Evolutionary conservation across 2,888 invertebrate species (phyloP).

Genomic region (Aspidiotus destructor): DNA sequence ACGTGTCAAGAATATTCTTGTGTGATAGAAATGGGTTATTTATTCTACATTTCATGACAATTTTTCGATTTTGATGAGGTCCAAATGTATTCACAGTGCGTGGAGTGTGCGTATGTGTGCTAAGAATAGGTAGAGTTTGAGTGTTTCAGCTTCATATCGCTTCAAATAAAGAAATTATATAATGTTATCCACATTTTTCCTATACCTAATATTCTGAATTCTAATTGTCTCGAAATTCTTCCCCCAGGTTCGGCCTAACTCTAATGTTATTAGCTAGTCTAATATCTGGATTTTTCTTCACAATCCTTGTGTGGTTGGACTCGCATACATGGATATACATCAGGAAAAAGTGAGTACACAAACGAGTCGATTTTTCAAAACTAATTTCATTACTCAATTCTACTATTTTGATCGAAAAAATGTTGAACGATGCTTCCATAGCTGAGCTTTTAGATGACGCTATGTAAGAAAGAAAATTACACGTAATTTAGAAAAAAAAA

Average conservation of each 20-base stretch:
- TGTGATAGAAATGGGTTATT: too few species aligned
- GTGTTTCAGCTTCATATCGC: too few species aligned
- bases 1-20: too few species aligned
- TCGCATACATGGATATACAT: constrained; percentile 97
- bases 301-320: constrained; percentile 85
- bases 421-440: background rate
- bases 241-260: constrained; percentile 55
- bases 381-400: background rate
- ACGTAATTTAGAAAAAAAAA: background rate
- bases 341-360: constrained; percentile 61
- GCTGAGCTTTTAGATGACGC: background rate
- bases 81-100: too few species aligned
- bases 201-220: too few species aligned
- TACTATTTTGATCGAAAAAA: background rate
- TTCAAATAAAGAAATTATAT: too few species aligned
- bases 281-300: constrained; percentile 78
- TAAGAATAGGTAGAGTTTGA: too few species aligned
- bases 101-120: too few species aligned
- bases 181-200: too few species aligned
- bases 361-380: background rate
- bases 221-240: background rate
- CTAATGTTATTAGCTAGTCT: constrained; percentile 79
- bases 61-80: too few species aligned
- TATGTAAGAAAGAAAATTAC: background rate
- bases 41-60: too few species aligned